A percentile compares a stretch with the other conserved stretches of the same genome.
These are phyloP conservation scores for Harlomillsia oculata DNA, from an alignment of 1,140 invertebrate species.

Conservation along the genomic window DNA sequence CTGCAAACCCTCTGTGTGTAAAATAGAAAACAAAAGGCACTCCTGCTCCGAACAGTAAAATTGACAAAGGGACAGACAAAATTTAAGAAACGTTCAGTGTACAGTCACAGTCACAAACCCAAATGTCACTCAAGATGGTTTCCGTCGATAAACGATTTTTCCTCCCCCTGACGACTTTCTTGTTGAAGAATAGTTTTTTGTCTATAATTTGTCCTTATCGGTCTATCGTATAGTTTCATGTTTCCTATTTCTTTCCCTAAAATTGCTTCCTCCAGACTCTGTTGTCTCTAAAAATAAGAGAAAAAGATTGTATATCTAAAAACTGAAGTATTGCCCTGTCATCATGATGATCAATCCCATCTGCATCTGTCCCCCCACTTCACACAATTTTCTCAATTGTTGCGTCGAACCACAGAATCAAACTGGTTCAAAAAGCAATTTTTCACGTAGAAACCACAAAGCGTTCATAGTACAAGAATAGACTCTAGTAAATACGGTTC, in stretches of 20 bases:
- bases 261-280: no score
- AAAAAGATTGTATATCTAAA: no score
- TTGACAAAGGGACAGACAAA: background rate
- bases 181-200: background rate
- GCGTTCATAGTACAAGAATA: background rate
- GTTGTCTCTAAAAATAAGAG: no score
- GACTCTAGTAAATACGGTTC: constrained; percentile 6
- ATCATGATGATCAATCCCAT: constrained; percentile 14
- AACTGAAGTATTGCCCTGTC: constrained; percentile 1
- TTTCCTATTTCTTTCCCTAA: background rate
- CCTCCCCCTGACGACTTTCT: background rate
- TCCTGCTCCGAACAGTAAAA: background rate
- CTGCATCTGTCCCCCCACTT: constrained; percentile 7
- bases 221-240: background rate
- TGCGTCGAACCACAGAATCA: background rate
- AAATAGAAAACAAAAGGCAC: background rate
- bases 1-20: no score
- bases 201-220: background rate
- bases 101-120: no score
- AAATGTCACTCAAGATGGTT: no score
- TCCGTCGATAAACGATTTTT: constrained; percentile 13
- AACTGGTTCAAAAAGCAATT: no score
- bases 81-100: background rate
- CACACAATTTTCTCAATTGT: background rate
- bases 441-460: background rate